A percentile compares a stretch with the other conserved stretches of the same genome.
These are phyloP conservation scores for Leistus spinibarbis DNA, from an alignment of 2,888 invertebrate species.

Conservation along the genomic window DNA sequence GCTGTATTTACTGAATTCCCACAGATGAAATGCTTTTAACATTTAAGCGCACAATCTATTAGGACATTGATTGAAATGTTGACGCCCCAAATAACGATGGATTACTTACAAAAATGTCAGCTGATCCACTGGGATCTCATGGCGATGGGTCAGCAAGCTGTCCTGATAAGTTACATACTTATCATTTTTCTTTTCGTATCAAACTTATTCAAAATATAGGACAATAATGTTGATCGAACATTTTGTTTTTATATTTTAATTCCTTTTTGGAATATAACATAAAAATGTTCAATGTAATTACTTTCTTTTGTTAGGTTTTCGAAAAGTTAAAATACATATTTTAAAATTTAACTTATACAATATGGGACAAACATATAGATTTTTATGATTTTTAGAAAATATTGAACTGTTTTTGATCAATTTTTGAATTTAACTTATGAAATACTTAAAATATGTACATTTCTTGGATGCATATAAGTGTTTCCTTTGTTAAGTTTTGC, in stretches of 20 bases:
- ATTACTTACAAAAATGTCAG: conserved; percentile 38
- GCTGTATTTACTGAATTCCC: conserved; percentile 36
- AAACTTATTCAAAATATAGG: background rate
- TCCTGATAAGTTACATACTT: conserved; percentile 20
- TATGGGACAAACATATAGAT: too few relatives aligned
- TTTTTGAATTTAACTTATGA: too few relatives aligned
- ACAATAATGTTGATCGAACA: background rate
- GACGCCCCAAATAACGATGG: conserved; percentile 1
- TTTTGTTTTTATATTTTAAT: background rate
- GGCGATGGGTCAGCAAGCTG: conserved; percentile 28
- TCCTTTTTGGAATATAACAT: background rate
- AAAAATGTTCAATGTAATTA: too few relatives aligned
- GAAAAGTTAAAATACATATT: too few relatives aligned
- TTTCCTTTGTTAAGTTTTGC: too few relatives aligned
- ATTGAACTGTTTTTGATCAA: too few relatives aligned
- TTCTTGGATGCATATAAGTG: too few relatives aligned
- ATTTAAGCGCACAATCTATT: conserved; percentile 17
- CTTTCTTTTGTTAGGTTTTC: too few relatives aligned
- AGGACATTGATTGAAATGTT: conserved; percentile 10
- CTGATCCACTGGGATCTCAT: conserved; percentile 32
- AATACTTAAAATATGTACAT: too few relatives aligned
- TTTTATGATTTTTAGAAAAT: too few relatives aligned
- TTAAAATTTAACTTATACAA: too few relatives aligned
- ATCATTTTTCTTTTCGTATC: background rate
- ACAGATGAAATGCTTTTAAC: background rate